phyloP scores from a whole-genome alignment of 2,797 vertebrate species.

The Gobio occitaniae region DNA sequence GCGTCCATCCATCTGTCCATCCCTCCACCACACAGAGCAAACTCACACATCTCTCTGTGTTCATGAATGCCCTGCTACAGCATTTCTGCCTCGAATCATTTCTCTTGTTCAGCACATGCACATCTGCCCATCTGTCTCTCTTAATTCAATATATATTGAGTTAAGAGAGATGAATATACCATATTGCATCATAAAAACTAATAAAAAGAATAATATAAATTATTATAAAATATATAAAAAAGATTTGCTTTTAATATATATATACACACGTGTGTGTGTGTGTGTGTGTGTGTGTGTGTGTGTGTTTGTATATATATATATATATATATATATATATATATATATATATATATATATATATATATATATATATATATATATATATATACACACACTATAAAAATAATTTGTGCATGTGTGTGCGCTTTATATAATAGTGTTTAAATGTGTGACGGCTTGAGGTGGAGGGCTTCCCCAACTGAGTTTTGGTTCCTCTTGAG shows the following conservation, averaged over 20 bases:
- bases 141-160: no score
- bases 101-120: background rate
- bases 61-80: conserved; percentile 12
- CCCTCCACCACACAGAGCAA: conserved; percentile 1
- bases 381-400: background rate
- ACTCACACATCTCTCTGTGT: conserved; percentile 6
- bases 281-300: no score
- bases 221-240: background rate
- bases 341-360: no score
- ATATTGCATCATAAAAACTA: no score
- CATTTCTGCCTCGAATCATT: background rate
- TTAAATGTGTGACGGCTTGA: background rate
- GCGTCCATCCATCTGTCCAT: conserved; percentile 31
- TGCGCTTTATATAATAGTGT: background rate
- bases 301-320: no score
- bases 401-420: background rate
- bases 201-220: background rate
- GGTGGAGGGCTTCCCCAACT: background rate
- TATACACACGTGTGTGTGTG: no score
- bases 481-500: background rate
- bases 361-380: background rate
- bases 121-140: background rate
- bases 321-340: no score
- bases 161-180: background rate
- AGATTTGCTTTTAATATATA: no score